These are phyloP conservation scores for Notodonta dromedarius DNA, from an alignment of 2,888 invertebrate species.

Conservation along the genomic window DNA sequence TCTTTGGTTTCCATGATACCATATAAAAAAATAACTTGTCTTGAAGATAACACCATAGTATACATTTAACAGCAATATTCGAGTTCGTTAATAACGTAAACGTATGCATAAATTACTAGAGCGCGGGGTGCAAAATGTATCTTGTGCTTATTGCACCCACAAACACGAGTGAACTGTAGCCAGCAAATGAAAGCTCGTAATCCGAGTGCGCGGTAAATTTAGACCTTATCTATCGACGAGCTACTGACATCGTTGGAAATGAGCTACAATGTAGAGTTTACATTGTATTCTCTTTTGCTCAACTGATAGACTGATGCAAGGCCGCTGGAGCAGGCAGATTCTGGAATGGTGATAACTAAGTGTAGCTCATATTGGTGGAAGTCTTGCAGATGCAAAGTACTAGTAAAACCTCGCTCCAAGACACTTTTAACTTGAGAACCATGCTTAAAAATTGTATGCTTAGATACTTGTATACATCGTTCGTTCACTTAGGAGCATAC, in stretches of 20 bases:
- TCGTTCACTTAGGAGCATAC: too few relatives aligned
- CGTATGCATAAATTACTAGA: slow-evolving; percentile 40
- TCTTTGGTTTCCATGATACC: too few relatives aligned
- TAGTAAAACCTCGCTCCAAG: too few relatives aligned
- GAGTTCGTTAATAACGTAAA: slow-evolving; percentile 16
- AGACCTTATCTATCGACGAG: slow-evolving; percentile 34
- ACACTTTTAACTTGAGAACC: too few relatives aligned
- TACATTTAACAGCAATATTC: not conserved
- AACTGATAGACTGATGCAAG: too few relatives aligned
- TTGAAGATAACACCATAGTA: not conserved
- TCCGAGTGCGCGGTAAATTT: slow-evolving; percentile 37
- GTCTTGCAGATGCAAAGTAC: too few relatives aligned
- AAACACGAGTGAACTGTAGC: slow-evolving; percentile 29
- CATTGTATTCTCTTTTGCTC: too few relatives aligned
- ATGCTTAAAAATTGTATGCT: too few relatives aligned
- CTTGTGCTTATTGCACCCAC: slow-evolving; percentile 42
- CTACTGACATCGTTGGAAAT: not conserved
- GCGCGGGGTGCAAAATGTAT: slow-evolving; percentile 34
- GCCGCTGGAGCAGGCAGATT: too few relatives aligned
- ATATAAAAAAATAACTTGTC: not conserved
- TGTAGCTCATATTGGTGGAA: too few relatives aligned
- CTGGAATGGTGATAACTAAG: too few relatives aligned
- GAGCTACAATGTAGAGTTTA: not conserved
- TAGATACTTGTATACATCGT: too few relatives aligned
- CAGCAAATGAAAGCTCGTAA: slow-evolving; percentile 40